Percentiles rank a stretch among this genome's conserved stretches.
These are phyloP conservation scores for Euura saliciscinereae DNA, from an alignment of 1,140 invertebrate species.

Conservation along the genomic window DNA sequence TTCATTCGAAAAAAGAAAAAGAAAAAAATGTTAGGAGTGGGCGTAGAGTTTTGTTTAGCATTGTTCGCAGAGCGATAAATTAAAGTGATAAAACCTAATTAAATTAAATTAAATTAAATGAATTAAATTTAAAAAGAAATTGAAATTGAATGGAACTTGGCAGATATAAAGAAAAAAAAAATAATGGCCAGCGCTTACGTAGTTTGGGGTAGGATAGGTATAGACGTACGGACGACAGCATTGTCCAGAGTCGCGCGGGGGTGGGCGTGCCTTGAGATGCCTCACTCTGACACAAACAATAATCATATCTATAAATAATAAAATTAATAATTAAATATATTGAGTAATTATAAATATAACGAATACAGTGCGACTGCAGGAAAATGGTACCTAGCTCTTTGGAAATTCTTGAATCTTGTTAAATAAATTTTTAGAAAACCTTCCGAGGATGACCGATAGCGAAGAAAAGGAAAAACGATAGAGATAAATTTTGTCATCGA, in stretches of 20 bases:
- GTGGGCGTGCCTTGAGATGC: constrained; percentile 51
- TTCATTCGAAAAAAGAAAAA: neutral
- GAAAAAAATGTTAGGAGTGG: neutral
- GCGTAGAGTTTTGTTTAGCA: constrained; percentile 1
- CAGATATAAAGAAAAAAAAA: neutral
- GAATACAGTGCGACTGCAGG: neutral
- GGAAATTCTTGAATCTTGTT: constrained; percentile 4
- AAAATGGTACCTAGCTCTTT: constrained; percentile 6
- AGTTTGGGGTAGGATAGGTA: constrained; percentile 7
- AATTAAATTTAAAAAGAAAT: neutral
- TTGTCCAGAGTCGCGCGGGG: constrained; percentile 16
- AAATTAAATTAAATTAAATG: too few species aligned
- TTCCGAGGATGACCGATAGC: neutral
- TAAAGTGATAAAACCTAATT: neutral
- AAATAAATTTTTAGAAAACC: neutral
- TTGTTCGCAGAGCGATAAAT: neutral
- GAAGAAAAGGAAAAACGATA: neutral
- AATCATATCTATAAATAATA: constrained; percentile 43
- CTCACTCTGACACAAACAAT: constrained; percentile 51
- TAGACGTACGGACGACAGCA: constrained; percentile 11
- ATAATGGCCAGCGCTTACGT: neutral
- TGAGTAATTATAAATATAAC: neutral
- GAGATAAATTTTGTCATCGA: neutral
- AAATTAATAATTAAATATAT: constrained; percentile 21
- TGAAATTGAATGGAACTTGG: neutral